phyloP scores from a whole-genome alignment of 2,888 invertebrate species.

The Eumerus sabulonum region DNA sequence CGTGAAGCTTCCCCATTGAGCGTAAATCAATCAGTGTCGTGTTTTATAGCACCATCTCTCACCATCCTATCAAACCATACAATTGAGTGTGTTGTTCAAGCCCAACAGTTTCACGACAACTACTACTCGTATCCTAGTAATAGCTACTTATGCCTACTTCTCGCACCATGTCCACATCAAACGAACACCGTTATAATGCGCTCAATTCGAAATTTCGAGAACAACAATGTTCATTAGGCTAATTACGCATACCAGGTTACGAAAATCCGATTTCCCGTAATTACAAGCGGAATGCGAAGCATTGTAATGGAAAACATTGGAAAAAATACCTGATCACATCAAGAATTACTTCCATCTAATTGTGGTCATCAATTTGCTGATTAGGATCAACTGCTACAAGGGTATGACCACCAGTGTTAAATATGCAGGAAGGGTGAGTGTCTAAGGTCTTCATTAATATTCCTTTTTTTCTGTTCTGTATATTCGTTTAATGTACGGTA shows the following conservation, averaged over 20 bases:
- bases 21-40: slow-evolving; percentile 62
- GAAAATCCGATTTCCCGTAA: slow-evolving; percentile 68
- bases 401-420: slow-evolving; percentile 25
- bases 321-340: slow-evolving; percentile 64
- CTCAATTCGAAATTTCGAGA: slow-evolving; percentile 47
- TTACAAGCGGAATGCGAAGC: slow-evolving; percentile 66
- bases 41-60: slow-evolving; percentile 30
- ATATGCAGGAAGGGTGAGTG: slow-evolving; percentile 29
- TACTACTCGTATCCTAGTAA: too few relatives aligned
- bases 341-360: slow-evolving; percentile 67
- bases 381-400: slow-evolving; percentile 64
- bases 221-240: slow-evolving; percentile 65
- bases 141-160: background rate
- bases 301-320: slow-evolving; percentile 65
- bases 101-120: too few relatives aligned
- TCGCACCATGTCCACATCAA: slow-evolving; percentile 17
- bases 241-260: slow-evolving; percentile 66
- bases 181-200: slow-evolving; percentile 32
- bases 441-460: slow-evolving; percentile 60
- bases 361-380: slow-evolving; percentile 67
- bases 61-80: background rate
- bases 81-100: too few relatives aligned
- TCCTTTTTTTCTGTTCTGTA: slow-evolving; percentile 35
- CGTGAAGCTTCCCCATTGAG: slow-evolving; percentile 26
- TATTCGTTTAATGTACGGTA: slow-evolving; percentile 44